These are phyloP conservation scores for Zaprionus capensis DNA, from an alignment of 1,140 invertebrate genomes.

Conservation along the genomic window DNA sequence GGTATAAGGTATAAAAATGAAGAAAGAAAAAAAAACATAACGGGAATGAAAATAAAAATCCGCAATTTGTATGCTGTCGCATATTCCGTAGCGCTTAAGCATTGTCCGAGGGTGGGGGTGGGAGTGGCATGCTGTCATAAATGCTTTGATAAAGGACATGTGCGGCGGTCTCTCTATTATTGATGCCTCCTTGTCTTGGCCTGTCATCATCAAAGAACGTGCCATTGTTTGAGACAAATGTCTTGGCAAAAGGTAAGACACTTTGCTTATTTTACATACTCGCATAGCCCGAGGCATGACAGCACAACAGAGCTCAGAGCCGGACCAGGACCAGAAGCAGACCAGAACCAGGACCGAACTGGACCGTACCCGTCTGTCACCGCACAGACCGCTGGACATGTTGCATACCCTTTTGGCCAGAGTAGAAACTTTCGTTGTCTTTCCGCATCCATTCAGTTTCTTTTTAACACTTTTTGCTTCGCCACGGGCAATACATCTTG, in stretches of 20 bases:
- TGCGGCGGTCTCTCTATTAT: slow-evolving; percentile 64
- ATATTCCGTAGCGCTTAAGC: slow-evolving; percentile 70
- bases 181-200: slow-evolving; percentile 56
- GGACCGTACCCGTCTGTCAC: background rate
- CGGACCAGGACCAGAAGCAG: slow-evolving; percentile 4
- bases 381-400: slow-evolving; percentile 55
- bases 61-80: slow-evolving; percentile 81
- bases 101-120: slow-evolving; percentile 40
- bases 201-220: slow-evolving; percentile 77
- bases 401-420: slow-evolving; percentile 52
- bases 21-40: background rate
- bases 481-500: slow-evolving; percentile 82
- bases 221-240: slow-evolving; percentile 73
- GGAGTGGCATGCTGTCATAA: slow-evolving; percentile 61
- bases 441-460: slow-evolving; percentile 46
- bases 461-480: slow-evolving; percentile 72
- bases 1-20: no score
- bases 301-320: background rate
- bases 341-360: slow-evolving; percentile 25
- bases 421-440: slow-evolving; percentile 61
- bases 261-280: slow-evolving; percentile 75
- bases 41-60: slow-evolving; percentile 74
- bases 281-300: slow-evolving; percentile 8
- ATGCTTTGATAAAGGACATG: slow-evolving; percentile 73
- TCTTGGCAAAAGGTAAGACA: slow-evolving; percentile 74